A percentile compares a stretch with the other conserved stretches of the same genome.
phyloP scores from a whole-genome alignment of 2,113 vertebrate species.

The Ceyx cyanopectus region DNA sequence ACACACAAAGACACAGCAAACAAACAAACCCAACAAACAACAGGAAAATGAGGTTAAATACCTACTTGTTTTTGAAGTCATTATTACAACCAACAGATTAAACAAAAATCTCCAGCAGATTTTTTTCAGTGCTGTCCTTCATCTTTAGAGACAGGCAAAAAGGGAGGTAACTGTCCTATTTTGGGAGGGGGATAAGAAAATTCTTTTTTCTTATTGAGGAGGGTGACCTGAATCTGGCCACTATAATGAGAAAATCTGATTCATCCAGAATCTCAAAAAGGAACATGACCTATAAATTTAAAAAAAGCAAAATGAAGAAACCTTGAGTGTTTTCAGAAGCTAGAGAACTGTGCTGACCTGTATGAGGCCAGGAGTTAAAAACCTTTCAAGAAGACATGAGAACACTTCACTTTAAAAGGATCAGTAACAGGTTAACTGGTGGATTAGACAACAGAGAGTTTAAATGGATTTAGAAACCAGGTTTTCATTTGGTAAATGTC shows the following conservation, averaged over 20 bases:
- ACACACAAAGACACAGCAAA: too few species aligned
- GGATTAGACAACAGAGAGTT: background rate
- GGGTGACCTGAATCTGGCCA: conserved; percentile 9
- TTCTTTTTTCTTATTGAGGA: conserved; percentile 21
- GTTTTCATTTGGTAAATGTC: background rate
- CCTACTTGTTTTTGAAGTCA: background rate
- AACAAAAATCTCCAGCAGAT: background rate
- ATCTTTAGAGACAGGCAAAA: background rate
- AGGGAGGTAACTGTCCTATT: background rate
- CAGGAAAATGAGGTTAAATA: background rate
- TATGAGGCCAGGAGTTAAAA: background rate
- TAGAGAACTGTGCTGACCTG: background rate
- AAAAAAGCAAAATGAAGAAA: background rate
- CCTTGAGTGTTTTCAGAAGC: background rate
- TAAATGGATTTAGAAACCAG: background rate
- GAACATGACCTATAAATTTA: background rate
- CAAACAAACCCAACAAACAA: background rate
- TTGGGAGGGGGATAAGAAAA: background rate
- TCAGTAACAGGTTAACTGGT: background rate
- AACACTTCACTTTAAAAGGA: background rate
- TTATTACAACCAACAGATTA: background rate
- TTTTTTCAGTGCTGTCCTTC: background rate
- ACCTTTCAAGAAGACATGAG: background rate
- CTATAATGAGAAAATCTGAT: conserved; percentile 36
- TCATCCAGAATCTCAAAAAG: background rate